A percentile compares a stretch with the other conserved stretches of the same genome.
phyloP scores from a whole-genome alignment of 1,140 invertebrate species.

The Sitodiplosis mosellana region DNA sequence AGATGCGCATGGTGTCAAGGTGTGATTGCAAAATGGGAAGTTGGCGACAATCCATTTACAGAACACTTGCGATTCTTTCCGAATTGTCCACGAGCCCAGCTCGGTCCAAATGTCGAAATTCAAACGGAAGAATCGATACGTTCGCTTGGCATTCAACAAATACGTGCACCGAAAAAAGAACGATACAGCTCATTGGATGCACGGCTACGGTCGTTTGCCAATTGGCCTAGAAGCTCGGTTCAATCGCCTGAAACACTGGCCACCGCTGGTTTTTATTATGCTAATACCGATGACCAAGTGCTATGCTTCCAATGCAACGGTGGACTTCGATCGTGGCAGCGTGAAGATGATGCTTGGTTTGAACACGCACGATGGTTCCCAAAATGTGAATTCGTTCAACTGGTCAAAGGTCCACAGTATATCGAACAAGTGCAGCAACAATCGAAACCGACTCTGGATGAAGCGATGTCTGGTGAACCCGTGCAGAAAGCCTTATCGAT shows the following conservation, averaged over 20 bases:
- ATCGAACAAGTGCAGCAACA: slow-evolving; percentile 29
- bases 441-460: slow-evolving; percentile 6
- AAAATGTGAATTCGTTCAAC: slow-evolving; percentile 53
- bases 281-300: slow-evolving; percentile 43
- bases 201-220: slow-evolving; percentile 39
- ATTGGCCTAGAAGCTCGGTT: slow-evolving; percentile 40
- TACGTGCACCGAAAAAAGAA: slow-evolving; percentile 36
- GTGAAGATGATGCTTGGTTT: slow-evolving; percentile 67
- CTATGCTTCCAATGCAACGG: slow-evolving; percentile 86
- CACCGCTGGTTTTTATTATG: slow-evolving; percentile 60
- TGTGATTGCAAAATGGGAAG: slow-evolving; percentile 51
- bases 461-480: slow-evolving; percentile 30
- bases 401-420: slow-evolving; percentile 63
- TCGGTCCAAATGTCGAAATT: slow-evolving; percentile 20
- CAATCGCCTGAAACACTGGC: slow-evolving; percentile 48
- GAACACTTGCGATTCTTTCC: slow-evolving; percentile 58
- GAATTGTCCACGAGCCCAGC: slow-evolving; percentile 34
- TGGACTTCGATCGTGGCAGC: slow-evolving; percentile 68
- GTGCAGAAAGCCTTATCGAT: slow-evolving; percentile 43
- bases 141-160: slow-evolving; percentile 41
- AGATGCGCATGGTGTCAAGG: slow-evolving; percentile 63
- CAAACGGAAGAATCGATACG: slow-evolving; percentile 25
- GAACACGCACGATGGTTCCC: slow-evolving; percentile 85
- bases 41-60: slow-evolving; percentile 47
- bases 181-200: slow-evolving; percentile 40